Evolutionary conservation across 2,797 vertebrate species (phyloP).

Genomic region (Sebastes ruberrimus): DNA sequence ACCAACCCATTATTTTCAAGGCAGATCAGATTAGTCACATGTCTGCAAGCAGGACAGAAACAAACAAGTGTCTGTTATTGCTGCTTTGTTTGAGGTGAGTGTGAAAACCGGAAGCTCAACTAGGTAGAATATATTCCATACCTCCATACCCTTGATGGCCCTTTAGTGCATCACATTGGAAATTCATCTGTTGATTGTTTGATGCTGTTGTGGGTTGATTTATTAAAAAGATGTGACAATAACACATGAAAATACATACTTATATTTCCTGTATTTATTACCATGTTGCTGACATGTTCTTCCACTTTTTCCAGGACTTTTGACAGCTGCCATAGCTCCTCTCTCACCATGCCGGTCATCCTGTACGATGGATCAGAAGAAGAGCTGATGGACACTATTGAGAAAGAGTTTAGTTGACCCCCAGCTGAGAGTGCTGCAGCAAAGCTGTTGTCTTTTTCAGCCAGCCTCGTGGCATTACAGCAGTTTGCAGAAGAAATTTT

Average conservation of each 20-base stretch:
- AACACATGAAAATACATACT: background rate
- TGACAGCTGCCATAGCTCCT: constrained; percentile 50
- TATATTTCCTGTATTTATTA: background rate
- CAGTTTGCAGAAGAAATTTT: background rate
- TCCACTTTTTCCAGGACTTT: constrained; percentile 58
- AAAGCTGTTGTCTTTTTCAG: background rate
- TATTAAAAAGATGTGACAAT: background rate
- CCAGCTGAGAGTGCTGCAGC: constrained; percentile 1
- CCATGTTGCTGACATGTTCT: background rate
- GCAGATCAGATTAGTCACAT: constrained; percentile 46
- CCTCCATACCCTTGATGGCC: background rate
- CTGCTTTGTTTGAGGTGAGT: background rate
- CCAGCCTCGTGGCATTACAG: background rate
- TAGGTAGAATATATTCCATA: background rate
- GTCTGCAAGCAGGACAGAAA: constrained; percentile 27
- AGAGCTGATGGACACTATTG: constrained; percentile 86
- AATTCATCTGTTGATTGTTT: background rate
- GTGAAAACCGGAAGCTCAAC: background rate
- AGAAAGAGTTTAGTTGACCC: constrained; percentile 81
- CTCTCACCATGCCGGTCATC: constrained; percentile 65
- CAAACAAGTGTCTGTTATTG: constrained; percentile 31
- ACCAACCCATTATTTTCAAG: constrained; percentile 40
- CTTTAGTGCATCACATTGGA: background rate
- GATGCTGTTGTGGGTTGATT: background rate
- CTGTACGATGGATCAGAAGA: constrained; percentile 83